Conservation (phyloP, 2,888 invertebrate genomes). For the Priocnemis perturbator region DNA sequence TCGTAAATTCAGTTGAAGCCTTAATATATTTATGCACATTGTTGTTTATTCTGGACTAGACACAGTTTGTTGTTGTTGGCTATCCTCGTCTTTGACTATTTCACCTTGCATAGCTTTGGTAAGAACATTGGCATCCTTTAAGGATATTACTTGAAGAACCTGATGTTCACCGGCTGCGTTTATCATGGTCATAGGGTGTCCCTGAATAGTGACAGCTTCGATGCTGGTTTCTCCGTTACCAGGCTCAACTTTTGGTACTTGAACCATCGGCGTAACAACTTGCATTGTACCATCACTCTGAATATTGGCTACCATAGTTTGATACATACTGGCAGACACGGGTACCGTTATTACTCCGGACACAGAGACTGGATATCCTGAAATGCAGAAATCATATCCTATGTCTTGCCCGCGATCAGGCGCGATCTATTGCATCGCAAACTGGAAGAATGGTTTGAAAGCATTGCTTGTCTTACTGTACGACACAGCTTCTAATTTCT, state of each 20-base stretch:
- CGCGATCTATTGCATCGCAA: constrained; percentile 47
- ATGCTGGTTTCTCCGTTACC: constrained; percentile 83
- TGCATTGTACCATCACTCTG: constrained; percentile 90
- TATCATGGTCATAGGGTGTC: constrained; percentile 88
- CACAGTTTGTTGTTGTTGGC: constrained; percentile 75
- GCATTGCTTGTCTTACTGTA: no score
- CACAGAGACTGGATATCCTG: constrained; percentile 89
- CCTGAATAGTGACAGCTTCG: constrained; percentile 86
- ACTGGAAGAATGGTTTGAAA: constrained; percentile 36
- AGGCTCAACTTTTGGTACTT: constrained; percentile 89
- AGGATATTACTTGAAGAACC: constrained; percentile 88
- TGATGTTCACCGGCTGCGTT: constrained; percentile 83
- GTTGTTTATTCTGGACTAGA: constrained; percentile 71
- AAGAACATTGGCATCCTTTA: constrained; percentile 89
- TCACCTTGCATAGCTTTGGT: constrained; percentile 86
- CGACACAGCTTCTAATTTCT: constrained; percentile 6
- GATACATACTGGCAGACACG: constrained; percentile 96
- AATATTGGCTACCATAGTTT: constrained; percentile 95
- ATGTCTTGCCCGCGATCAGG: constrained; percentile 40
- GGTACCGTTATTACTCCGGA: constrained; percentile 97
- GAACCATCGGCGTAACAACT: constrained; percentile 87
- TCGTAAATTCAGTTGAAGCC: constrained; percentile 9
- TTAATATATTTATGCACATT: constrained; percentile 34
- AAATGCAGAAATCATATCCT: constrained; percentile 63
- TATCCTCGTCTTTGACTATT: constrained; percentile 71